These are phyloP conservation scores for Habrosyne pyritoides DNA, from an alignment of 2,888 invertebrate species.

Conservation along the genomic window DNA sequence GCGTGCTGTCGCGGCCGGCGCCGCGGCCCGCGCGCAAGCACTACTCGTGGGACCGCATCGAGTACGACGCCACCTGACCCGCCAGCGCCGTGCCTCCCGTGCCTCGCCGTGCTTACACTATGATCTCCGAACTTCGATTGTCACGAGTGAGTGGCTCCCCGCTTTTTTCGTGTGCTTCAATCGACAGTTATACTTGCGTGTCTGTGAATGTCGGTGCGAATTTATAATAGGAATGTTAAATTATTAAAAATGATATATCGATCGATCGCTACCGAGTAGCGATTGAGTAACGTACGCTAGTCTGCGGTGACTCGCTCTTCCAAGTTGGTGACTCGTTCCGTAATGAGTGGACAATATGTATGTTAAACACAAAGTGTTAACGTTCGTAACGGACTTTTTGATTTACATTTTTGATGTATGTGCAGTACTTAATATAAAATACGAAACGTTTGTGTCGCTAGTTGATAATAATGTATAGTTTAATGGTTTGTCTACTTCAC, in stretches of 20 bases:
- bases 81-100: constrained; percentile 18
- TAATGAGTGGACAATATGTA: constrained; percentile 47
- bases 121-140: constrained; percentile 44
- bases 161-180: constrained; percentile 13
- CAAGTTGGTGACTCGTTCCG: constrained; percentile 57
- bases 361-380: constrained; percentile 73
- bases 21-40: constrained; percentile 86
- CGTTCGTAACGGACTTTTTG: constrained; percentile 49
- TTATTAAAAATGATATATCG: constrained; percentile 8
- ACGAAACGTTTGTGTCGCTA: constrained; percentile 73
- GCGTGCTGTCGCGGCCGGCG: constrained; percentile 83
- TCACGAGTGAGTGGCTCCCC: constrained; percentile 11
- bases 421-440: constrained; percentile 73
- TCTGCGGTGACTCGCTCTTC: constrained; percentile 70
- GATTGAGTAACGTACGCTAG: constrained; percentile 53
- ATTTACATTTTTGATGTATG: constrained; percentile 45
- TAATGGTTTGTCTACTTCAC: constrained; percentile 59
- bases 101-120: constrained; percentile 32
- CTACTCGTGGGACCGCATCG: constrained; percentile 90
- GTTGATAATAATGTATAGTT: constrained; percentile 58
- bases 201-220: background rate
- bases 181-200: background rate
- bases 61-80: constrained; percentile 86
- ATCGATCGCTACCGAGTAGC: constrained; percentile 51
- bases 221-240: background rate